Evolutionary conservation across 2,113 vertebrate species (phyloP).

Genomic region (Columba livia): DNA sequence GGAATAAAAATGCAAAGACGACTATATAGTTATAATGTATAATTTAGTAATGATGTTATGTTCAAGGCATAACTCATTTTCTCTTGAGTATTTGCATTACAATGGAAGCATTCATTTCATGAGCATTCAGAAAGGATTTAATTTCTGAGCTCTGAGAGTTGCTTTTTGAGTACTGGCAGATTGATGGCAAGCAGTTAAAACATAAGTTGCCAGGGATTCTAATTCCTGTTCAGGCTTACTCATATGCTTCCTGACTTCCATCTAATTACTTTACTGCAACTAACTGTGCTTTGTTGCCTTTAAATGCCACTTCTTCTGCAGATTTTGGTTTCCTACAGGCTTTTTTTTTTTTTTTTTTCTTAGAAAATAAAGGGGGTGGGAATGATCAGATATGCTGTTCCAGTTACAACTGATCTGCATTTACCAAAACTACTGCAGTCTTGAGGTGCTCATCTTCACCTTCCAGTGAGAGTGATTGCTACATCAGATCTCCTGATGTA

Average conservation of each 20-base stretch:
- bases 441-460: neutral
- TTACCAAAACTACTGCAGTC: neutral
- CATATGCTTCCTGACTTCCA: neutral
- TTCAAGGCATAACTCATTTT: neutral
- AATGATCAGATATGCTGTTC: neutral
- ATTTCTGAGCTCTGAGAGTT: neutral
- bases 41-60: neutral
- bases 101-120: neutral
- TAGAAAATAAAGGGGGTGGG: no score
- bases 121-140: neutral
- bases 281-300: neutral
- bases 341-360: neutral
- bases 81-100: neutral
- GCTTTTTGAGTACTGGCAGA: neutral
- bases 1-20: neutral
- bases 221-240: neutral
- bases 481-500: neutral
- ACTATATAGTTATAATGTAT: fast-evolving
- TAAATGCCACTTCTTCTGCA: neutral
- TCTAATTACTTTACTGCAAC: neutral
- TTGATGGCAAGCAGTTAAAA: neutral
- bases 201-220: neutral
- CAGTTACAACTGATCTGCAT: neutral
- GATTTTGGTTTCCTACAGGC: neutral
- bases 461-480: neutral